phyloP scores from a whole-genome alignment of 2,888 invertebrate species.

The Ellobium chinense region DNA sequence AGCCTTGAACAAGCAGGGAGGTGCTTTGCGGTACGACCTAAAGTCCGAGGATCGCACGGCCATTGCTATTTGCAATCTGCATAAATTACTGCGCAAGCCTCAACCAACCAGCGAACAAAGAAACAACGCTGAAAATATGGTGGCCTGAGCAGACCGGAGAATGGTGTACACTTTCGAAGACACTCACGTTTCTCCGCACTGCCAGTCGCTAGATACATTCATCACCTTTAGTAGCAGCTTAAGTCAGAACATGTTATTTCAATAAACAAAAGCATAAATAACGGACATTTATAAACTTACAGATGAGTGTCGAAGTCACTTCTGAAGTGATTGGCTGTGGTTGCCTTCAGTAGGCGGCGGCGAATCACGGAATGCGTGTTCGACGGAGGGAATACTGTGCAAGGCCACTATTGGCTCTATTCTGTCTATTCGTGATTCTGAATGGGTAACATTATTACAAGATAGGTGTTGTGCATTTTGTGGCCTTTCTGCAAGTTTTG shows the following conservation, averaged over 20 bases:
- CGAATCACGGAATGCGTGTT: slow-evolving; percentile 80
- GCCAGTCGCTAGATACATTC: no score
- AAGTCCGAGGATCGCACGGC: slow-evolving; percentile 42
- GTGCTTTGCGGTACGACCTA: slow-evolving; percentile 32
- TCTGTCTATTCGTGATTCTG: background rate
- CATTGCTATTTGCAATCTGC: slow-evolving; percentile 42
- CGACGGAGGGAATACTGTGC: slow-evolving; percentile 22
- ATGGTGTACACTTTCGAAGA: no score
- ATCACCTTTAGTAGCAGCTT: no score
- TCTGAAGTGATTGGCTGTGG: slow-evolving; percentile 87
- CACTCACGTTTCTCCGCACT: no score
- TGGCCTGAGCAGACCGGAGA: background rate
- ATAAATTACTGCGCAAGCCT: slow-evolving; percentile 47
- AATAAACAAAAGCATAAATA: background rate
- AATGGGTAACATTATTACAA: background rate
- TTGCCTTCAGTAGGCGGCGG: slow-evolving; percentile 90
- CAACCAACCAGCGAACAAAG: slow-evolving; percentile 50
- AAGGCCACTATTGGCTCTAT: slow-evolving; percentile 49
- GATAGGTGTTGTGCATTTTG: background rate
- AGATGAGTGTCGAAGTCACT: slow-evolving; percentile 9
- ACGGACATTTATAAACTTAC: slow-evolving; percentile 15
- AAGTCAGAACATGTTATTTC: no score
- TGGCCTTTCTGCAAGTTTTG: background rate
- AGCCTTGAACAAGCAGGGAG: slow-evolving; percentile 45
- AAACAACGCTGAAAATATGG: slow-evolving; percentile 36